These are phyloP conservation scores for Microcebus griseorufus DNA, from an alignment of 2,113 vertebrate genomes.

Conservation along the genomic window DNA sequence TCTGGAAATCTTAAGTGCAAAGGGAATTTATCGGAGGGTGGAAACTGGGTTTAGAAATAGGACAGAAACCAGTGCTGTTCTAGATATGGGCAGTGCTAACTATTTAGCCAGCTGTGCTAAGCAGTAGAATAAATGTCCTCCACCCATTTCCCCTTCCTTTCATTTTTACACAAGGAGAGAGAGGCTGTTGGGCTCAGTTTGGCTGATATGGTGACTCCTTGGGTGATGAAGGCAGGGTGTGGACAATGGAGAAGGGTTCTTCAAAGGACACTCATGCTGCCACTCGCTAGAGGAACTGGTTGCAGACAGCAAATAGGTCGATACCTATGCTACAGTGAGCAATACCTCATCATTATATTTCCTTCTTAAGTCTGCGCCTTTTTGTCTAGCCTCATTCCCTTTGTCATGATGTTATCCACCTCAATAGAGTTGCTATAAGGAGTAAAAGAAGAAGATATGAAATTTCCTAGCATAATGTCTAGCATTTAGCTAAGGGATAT, in stretches of 20 bases:
- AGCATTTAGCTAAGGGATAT: not conserved
- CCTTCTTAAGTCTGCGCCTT: not conserved
- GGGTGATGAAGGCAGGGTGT: not conserved
- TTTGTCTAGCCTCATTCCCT: not conserved
- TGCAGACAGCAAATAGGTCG: not conserved
- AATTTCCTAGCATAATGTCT: not conserved
- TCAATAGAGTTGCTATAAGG: not conserved
- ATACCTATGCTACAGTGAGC: too few relatives aligned
- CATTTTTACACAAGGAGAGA: not conserved
- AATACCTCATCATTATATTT: not conserved
- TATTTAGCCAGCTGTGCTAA: not conserved
- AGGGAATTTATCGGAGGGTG: not conserved
- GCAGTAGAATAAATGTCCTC: not conserved
- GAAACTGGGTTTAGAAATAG: not conserved
- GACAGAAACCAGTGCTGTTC: not conserved
- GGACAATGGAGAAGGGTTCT: not conserved
- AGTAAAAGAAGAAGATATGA: not conserved
- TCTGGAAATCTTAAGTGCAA: slow-evolving; percentile 1
- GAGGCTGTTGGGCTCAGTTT: not conserved
- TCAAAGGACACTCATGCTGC: not conserved
- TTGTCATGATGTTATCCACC: not conserved
- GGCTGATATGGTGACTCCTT: not conserved
- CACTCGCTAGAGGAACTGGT: not conserved
- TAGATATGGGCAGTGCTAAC: not conserved
- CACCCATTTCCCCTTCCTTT: not conserved